Percentiles rank a stretch among this genome's conserved stretches.
These are phyloP conservation scores for Dicrurus megarhynchus DNA, from an alignment of 2,113 vertebrate species.

Conservation along the genomic window DNA sequence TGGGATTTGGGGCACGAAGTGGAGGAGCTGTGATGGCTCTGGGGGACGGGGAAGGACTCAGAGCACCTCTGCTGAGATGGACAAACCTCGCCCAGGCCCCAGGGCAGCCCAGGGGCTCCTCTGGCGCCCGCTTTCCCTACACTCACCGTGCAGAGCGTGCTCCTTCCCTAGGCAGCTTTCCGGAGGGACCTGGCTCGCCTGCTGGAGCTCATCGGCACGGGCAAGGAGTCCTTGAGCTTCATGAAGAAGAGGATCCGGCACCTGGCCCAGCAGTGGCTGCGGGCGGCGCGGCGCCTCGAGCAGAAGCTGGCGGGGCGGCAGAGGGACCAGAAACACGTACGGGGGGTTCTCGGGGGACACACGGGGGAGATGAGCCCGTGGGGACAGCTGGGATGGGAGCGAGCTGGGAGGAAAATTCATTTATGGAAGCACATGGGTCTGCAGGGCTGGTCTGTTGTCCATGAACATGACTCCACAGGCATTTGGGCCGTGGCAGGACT, in stretches of 20 bases:
- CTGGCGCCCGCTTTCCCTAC: rapidly evolving
- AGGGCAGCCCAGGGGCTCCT: background rate
- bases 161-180: conserved; percentile 80
- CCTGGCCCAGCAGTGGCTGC: conserved; percentile 86
- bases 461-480: rapidly evolving
- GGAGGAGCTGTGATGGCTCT: background rate
- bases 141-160: background rate
- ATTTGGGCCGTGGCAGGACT: background rate
- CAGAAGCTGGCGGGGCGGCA: conserved; percentile 72
- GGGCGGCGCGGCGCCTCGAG: conserved; percentile 80
- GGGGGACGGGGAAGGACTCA: background rate
- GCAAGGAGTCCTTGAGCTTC: conserved; percentile 95
- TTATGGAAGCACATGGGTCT: background rate
- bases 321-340: conserved; percentile 84
- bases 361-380: rapidly evolving
- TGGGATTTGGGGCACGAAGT: background rate
- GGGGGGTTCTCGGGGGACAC: rapidly evolving
- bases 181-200: conserved; percentile 83
- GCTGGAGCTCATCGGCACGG: conserved; percentile 89
- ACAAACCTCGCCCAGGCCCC: rapidly evolving
- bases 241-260: conserved; percentile 92
- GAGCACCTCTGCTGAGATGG: background rate
- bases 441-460: background rate
- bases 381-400: background rate
- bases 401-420: background rate